These are phyloP conservation scores for Hydriomena furcata DNA, from an alignment of 2,888 invertebrate species.

Conservation along the genomic window DNA sequence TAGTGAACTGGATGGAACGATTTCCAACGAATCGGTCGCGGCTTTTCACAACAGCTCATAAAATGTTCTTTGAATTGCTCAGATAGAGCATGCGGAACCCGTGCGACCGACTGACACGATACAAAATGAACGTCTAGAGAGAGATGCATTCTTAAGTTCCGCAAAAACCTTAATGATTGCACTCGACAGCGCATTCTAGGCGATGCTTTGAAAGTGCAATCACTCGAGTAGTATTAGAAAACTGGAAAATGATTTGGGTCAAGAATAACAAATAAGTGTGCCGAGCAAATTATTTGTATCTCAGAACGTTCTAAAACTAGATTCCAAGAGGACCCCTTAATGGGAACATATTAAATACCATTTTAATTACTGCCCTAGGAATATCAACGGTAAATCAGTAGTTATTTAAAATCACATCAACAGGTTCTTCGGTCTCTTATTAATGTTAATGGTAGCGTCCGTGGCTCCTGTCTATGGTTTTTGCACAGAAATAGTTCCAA, in stretches of 20 bases:
- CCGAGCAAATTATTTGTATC: neutral
- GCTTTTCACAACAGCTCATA: constrained; percentile 7
- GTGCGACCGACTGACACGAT: constrained; percentile 69
- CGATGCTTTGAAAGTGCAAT: constrained; percentile 31
- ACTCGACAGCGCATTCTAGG: constrained; percentile 29
- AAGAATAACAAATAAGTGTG: constrained; percentile 2
- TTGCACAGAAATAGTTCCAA: constrained; percentile 18
- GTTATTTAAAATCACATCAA: constrained; percentile 7
- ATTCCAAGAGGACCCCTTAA: neutral
- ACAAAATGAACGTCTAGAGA: constrained; percentile 40
- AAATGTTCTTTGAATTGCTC: constrained; percentile 57
- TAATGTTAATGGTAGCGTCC: constrained; percentile 14
- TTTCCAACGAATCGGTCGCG: neutral
- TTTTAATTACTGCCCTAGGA: neutral
- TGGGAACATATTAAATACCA: too few relatives aligned
- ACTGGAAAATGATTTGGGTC: constrained; percentile 12
- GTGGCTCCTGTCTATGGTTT: constrained; percentile 21
- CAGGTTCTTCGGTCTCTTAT: constrained; percentile 13
- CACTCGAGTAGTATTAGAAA: constrained; percentile 21
- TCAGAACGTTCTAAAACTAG: neutral
- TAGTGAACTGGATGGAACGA: neutral
- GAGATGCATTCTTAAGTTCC: constrained; percentile 34
- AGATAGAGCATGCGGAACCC: constrained; percentile 67
- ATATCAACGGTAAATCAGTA: constrained; percentile 11
- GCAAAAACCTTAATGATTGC: constrained; percentile 35